Evolutionary conservation across 2,113 vertebrate species (phyloP).

Genomic region (Mirza zaza): DNA sequence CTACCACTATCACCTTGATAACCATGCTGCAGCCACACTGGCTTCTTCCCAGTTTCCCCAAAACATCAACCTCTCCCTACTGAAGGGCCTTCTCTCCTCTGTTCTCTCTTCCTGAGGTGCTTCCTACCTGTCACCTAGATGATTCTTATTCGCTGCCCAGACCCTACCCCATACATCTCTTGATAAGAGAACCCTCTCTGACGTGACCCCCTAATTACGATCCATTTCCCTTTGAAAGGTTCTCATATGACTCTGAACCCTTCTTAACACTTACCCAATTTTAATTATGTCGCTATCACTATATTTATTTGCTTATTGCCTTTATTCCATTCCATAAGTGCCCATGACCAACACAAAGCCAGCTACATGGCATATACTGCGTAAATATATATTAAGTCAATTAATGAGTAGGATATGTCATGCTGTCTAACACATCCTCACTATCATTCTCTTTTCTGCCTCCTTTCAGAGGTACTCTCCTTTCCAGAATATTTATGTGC

Average conservation of each 20-base stretch:
- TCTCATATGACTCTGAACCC: not conserved
- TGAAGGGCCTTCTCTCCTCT: not conserved
- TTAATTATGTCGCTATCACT: not conserved
- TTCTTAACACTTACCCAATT: not conserved
- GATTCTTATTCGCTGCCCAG: not conserved
- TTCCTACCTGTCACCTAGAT: not conserved
- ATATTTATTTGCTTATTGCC: not conserved
- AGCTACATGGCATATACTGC: not conserved
- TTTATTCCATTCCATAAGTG: not conserved
- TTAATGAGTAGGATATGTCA: not conserved
- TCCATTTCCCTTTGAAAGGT: not conserved
- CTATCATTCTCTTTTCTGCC: not conserved
- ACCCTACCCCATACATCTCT: not conserved
- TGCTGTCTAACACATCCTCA: accelerated
- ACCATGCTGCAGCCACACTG: not conserved
- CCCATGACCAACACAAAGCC: not conserved
- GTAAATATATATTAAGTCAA: not conserved
- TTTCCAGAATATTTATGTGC: not conserved
- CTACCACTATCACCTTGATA: not conserved
- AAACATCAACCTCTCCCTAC: not conserved
- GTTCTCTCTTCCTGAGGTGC: not conserved
- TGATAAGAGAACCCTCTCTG: not conserved
- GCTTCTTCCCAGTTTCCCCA: not conserved
- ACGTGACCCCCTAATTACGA: not conserved
- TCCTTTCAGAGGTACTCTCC: not conserved